A percentile compares a stretch with the other conserved stretches of the same genome.
Evolutionary conservation across 2,113 vertebrate genomes (phyloP).

Genomic region (Solea senegalensis): DNA sequence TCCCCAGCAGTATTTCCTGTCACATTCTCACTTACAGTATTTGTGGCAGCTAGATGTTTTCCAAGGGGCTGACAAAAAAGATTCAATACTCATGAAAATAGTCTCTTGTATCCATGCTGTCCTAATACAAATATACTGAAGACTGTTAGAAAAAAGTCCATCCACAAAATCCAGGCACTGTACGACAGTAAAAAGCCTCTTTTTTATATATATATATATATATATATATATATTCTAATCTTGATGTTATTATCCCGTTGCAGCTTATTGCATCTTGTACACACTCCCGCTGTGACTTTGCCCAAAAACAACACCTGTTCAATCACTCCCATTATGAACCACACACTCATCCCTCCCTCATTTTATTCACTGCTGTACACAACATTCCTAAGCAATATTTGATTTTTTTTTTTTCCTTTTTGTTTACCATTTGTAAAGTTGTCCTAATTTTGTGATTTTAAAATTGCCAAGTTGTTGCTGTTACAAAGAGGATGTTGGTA

Average conservation of each 20-base stretch:
- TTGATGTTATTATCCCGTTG: constrained; percentile 40
- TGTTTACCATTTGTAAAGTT: constrained; percentile 66
- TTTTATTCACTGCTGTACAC: constrained; percentile 79
- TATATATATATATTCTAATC: constrained; percentile 12
- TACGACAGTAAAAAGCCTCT: constrained; percentile 45
- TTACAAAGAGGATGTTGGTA: constrained; percentile 59
- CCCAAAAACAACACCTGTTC: constrained; percentile 30
- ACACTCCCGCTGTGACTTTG: constrained; percentile 65
- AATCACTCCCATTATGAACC: constrained; percentile 45
- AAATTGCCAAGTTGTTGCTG: constrained; percentile 72
- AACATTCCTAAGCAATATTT: constrained; percentile 85
- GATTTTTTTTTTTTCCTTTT: constrained; percentile 66
- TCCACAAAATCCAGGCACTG: constrained; percentile 56
- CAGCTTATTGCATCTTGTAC: constrained; percentile 64
- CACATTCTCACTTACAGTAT: constrained; percentile 54
- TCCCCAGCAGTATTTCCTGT: constrained; percentile 56
- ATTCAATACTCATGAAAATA: constrained; percentile 14
- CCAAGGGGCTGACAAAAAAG: constrained; percentile 28
- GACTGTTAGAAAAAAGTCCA: constrained; percentile 75
- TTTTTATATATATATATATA: constrained; percentile 18
- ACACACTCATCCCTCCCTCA: constrained; percentile 31
- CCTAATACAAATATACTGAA: constrained; percentile 63
- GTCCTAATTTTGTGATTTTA: constrained; percentile 70
- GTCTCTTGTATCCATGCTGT: constrained; percentile 47
- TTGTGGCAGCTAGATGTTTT: constrained; percentile 67